These are phyloP conservation scores for Poecilus cupreus DNA, from an alignment of 2,888 invertebrate genomes.

Conservation along the genomic window DNA sequence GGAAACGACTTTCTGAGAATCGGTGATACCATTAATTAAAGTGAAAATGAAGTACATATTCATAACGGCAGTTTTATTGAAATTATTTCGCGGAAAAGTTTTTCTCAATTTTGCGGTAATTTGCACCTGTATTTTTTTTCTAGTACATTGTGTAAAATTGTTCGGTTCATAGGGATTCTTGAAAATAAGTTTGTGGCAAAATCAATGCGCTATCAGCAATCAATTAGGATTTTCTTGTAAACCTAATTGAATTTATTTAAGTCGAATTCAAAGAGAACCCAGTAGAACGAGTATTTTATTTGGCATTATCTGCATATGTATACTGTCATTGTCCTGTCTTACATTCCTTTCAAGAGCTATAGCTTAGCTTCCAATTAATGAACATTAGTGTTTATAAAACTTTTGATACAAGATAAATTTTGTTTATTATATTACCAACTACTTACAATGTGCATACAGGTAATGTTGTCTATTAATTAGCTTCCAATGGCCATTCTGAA, in stretches of 20 bases:
- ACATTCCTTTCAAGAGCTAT: slow-evolving; percentile 35
- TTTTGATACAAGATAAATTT: slow-evolving; percentile 56
- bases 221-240: slow-evolving; percentile 66
- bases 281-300: slow-evolving; percentile 41
- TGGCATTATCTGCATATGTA: slow-evolving; percentile 48
- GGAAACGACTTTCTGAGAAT: neutral
- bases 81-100: slow-evolving; percentile 5
- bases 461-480: slow-evolving; percentile 33
- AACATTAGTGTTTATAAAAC: slow-evolving; percentile 49
- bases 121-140: neutral
- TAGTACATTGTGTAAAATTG: neutral
- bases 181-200: neutral
- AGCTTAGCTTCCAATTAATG: slow-evolving; percentile 45
- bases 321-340: slow-evolving; percentile 53
- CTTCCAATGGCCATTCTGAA: neutral
- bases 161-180: neutral
- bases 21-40: neutral
- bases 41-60: neutral
- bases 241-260: slow-evolving; percentile 68
- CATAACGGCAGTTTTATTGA: neutral
- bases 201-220: slow-evolving; percentile 62
- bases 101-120: neutral
- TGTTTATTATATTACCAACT: slow-evolving; percentile 37
- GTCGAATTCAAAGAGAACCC: slow-evolving; percentile 30
- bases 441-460: slow-evolving; percentile 11